Percentiles rank a stretch among this genome's conserved stretches.
These are phyloP conservation scores for Leptopilina drosophilae DNA, from an alignment of 2,888 invertebrate genomes.

Conservation along the genomic window DNA sequence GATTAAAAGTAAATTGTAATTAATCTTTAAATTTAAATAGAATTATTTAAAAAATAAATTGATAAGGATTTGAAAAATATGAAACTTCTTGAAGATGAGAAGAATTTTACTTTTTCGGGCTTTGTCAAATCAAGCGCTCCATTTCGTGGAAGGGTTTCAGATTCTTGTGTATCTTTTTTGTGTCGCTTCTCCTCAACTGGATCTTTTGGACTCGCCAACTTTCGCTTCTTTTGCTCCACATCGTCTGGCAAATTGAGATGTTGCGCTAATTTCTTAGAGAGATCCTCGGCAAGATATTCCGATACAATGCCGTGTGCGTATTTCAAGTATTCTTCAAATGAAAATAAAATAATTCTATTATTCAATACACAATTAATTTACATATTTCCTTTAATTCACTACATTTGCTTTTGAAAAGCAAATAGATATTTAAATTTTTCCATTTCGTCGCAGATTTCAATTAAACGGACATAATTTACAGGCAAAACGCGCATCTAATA, in stretches of 20 bases:
- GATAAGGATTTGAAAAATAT: neutral
- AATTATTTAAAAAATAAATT: constrained; percentile 1
- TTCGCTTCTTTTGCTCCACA: constrained; percentile 73
- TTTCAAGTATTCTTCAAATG: constrained; percentile 80
- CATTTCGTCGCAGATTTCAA: too few species aligned
- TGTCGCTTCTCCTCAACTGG: constrained; percentile 65
- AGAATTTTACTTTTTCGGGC: constrained; percentile 68
- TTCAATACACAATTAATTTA: too few species aligned
- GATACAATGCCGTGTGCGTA: constrained; percentile 89
- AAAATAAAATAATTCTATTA: constrained; percentile 4
- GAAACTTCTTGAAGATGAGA: too few species aligned
- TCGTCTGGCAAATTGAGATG: constrained; percentile 84
- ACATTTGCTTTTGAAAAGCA: too few species aligned
- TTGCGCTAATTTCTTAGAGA: constrained; percentile 82
- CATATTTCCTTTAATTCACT: too few species aligned
- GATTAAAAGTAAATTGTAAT: too few species aligned
- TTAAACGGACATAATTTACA: too few species aligned
- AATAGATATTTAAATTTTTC: too few species aligned
- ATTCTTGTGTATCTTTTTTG: constrained; percentile 75
- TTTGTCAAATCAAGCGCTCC: constrained; percentile 72
- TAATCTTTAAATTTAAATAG: too few species aligned
- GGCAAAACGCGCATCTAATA: too few species aligned
- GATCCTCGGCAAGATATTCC: constrained; percentile 85
- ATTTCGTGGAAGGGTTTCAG: constrained; percentile 76
- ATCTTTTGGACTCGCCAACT: constrained; percentile 69